phyloP scores from a whole-genome alignment of 2,888 invertebrate genomes.

The Nomada ruficornis region DNA sequence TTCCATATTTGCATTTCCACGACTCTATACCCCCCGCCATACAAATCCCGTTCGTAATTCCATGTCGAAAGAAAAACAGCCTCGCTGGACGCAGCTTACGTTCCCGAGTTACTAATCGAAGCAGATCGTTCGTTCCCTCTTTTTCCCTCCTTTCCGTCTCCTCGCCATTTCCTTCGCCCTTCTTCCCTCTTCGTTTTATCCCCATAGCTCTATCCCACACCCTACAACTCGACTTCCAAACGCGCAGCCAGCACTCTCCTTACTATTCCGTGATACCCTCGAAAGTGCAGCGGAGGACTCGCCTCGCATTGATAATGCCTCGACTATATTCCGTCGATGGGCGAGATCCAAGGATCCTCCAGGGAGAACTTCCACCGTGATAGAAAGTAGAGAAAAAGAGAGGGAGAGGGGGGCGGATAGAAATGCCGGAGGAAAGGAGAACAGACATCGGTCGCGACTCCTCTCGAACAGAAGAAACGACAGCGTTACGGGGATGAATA shows the following conservation, averaged over 20 bases:
- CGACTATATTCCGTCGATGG: slow-evolving; percentile 58
- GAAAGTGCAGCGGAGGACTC: slow-evolving; percentile 69
- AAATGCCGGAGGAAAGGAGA: neutral
- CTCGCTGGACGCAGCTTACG: slow-evolving; percentile 51
- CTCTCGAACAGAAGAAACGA: slow-evolving; percentile 45
- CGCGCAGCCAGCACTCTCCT: slow-evolving; percentile 61
- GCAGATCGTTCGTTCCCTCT: slow-evolving; percentile 33
- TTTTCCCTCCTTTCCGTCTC: neutral
- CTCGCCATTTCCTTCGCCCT: neutral
- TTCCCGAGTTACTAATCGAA: slow-evolving; percentile 70
- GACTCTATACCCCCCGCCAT: neutral
- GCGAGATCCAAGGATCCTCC: slow-evolving; percentile 27
- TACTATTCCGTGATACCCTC: slow-evolving; percentile 69
- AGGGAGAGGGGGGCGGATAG: neutral
- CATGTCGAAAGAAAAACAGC: slow-evolving; percentile 55
- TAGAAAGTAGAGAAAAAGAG: slow-evolving; percentile 11
- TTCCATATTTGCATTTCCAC: slow-evolving; percentile 60
- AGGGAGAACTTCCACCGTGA: slow-evolving; percentile 31
- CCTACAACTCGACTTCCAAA: slow-evolving; percentile 50
- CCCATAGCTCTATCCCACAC: neutral
- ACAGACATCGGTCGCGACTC: slow-evolving; percentile 54
- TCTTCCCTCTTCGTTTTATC: neutral
- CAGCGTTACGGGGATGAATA: slow-evolving; percentile 62
- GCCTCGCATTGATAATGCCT: slow-evolving; percentile 71
- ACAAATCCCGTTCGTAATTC: slow-evolving; percentile 47